phyloP scores from a whole-genome alignment of 2,888 invertebrate species.

The Zaprionus obscuricornis region DNA sequence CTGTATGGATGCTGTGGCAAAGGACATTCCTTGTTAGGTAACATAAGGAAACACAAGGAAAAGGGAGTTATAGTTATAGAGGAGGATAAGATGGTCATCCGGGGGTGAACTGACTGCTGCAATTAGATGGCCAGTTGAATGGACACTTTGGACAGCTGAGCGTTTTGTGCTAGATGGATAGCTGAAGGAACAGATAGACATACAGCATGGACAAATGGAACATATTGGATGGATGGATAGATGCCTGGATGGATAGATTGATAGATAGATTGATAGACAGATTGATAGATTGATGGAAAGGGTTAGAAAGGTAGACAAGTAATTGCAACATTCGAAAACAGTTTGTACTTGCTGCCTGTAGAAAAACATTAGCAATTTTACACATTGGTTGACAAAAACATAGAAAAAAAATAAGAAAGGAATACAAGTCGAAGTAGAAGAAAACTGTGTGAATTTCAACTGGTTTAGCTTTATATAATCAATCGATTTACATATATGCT shows the following conservation, averaged over 20 bases:
- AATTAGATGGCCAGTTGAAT: conserved; percentile 62
- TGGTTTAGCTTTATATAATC: too few species aligned
- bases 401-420: background rate
- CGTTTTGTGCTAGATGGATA: conserved; percentile 40
- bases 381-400: conserved; percentile 36
- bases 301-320: conserved; percentile 55
- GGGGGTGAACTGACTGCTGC: conserved; percentile 42
- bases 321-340: conserved; percentile 47
- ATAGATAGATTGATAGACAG: conserved; percentile 24
- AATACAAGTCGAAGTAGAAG: too few species aligned
- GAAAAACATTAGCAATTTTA: conserved; percentile 17
- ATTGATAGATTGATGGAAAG: conserved; percentile 21
- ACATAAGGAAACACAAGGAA: background rate
- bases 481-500: too few species aligned
- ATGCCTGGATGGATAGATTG: conserved; percentile 34
- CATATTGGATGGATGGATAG: conserved; percentile 14
- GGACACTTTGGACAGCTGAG: conserved; percentile 54
- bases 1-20: conserved; percentile 24
- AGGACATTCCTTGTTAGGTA: conserved; percentile 44
- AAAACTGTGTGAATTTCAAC: too few species aligned
- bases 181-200: conserved; percentile 36
- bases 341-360: conserved; percentile 35
- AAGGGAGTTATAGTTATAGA: too few species aligned
- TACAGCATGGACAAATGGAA: conserved; percentile 23
- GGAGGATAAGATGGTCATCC: conserved; percentile 20